Conservation (phyloP, 2,888 invertebrate genomes). For the Epistrophe eligans region DNA sequence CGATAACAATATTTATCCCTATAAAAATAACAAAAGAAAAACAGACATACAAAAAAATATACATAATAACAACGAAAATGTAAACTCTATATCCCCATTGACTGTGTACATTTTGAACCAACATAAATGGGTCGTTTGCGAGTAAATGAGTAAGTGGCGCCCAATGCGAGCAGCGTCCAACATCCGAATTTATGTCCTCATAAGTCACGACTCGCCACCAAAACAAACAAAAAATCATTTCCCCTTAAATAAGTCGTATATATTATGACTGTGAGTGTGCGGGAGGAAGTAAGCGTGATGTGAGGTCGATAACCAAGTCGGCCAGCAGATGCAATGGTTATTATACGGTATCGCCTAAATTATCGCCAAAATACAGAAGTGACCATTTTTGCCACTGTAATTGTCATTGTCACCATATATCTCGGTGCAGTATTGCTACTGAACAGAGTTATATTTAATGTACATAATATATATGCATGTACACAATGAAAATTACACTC, state of each 20-base stretch:
- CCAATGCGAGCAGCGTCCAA: constrained; percentile 22
- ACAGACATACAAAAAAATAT: constrained; percentile 13
- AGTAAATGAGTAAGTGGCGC: constrained; percentile 40
- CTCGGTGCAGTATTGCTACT: constrained; percentile 16
- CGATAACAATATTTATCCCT: constrained; percentile 19
- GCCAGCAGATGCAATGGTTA: constrained; percentile 59
- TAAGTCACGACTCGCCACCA: constrained; percentile 41
- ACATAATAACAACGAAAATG: constrained; percentile 38
- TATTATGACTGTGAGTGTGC: background rate
- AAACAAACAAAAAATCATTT: background rate
- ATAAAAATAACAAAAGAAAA: background rate
- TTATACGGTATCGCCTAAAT: constrained; percentile 65
- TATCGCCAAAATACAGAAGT: constrained; percentile 71
- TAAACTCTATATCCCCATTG: constrained; percentile 45
- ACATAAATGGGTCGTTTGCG: constrained; percentile 11
- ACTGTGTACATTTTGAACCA: constrained; percentile 10
- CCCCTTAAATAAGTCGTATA: constrained; percentile 26
- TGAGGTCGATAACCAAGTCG: constrained; percentile 52
- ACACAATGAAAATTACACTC: constrained; percentile 48
- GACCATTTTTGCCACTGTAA: constrained; percentile 62
- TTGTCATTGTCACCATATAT: constrained; percentile 64
- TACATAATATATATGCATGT: too few relatives aligned
- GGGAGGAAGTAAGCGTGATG: background rate
- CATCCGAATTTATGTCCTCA: constrained; percentile 26
- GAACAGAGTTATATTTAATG: constrained; percentile 5